These are phyloP conservation scores for Cremastobaeus sp. DNA, from an alignment of 2,888 invertebrate species.

Conservation along the genomic window DNA sequence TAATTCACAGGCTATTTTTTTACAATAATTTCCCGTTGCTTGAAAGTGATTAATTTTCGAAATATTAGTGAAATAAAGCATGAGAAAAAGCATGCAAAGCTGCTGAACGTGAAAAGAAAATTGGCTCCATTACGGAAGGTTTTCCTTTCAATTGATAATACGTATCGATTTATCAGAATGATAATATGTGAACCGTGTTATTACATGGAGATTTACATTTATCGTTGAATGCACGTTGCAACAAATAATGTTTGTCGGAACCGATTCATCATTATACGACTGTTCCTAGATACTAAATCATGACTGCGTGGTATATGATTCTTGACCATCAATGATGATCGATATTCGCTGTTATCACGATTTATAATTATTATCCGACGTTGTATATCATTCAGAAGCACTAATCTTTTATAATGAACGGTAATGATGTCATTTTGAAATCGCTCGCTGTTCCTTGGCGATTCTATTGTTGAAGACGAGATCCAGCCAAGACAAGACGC, in stretches of 20 bases:
- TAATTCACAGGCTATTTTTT: no score
- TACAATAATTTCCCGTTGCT: no score
- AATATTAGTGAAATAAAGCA: no score
- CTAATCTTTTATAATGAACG: not conserved
- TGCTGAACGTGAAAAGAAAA: not conserved
- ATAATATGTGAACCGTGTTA: not conserved
- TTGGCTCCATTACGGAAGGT: not conserved
- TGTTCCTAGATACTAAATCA: slow-evolving; percentile 13
- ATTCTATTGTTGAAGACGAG: slow-evolving; percentile 4
- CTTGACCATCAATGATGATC: slow-evolving; percentile 8
- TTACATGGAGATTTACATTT: slow-evolving; percentile 1
- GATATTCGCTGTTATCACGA: not conserved
- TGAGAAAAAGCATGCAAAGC: slow-evolving; percentile 8
- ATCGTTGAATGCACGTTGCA: not conserved
- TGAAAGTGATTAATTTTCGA: no score
- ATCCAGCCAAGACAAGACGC: slow-evolving; percentile 9
- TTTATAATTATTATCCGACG: not conserved
- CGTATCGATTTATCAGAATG: not conserved
- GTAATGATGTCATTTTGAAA: not conserved
- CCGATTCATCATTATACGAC: slow-evolving; percentile 2
- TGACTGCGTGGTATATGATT: slow-evolving; percentile 1
- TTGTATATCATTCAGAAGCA: not conserved
- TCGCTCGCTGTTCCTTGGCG: not conserved
- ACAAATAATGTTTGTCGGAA: not conserved
- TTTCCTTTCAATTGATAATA: not conserved